Conservation (phyloP, 2,888 invertebrate genomes). For the Hypomecis punctinalis region DNA sequence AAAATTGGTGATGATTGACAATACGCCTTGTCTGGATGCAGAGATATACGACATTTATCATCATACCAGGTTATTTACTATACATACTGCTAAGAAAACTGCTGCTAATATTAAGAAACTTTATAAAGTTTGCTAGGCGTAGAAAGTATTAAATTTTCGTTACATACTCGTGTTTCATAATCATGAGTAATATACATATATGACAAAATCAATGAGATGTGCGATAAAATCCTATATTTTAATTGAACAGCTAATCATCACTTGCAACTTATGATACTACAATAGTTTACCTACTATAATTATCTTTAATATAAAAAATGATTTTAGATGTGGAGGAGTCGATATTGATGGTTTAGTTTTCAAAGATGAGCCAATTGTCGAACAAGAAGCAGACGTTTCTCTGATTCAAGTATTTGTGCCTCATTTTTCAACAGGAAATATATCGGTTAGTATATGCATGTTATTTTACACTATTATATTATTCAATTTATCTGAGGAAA, state of each 20-base stretch:
- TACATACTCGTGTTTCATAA: too few relatives aligned
- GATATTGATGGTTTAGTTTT: slow-evolving; percentile 46
- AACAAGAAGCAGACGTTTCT: slow-evolving; percentile 45
- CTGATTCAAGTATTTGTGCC: slow-evolving; percentile 50
- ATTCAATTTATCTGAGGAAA: too few relatives aligned
- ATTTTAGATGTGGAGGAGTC: slow-evolving; percentile 51
- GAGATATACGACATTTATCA: slow-evolving; percentile 39
- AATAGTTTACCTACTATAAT: too few relatives aligned
- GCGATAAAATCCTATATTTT: too few relatives aligned
- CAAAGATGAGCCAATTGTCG: slow-evolving; percentile 39
- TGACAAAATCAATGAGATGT: too few relatives aligned
- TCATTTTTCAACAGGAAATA: slow-evolving; percentile 43
- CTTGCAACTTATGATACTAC: too few relatives aligned
- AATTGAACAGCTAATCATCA: too few relatives aligned
- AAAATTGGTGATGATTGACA: slow-evolving; percentile 9
- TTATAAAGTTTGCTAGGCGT: background rate
- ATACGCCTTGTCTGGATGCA: slow-evolving; percentile 38
- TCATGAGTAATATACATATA: too few relatives aligned
- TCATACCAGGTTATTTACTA: slow-evolving; percentile 40
- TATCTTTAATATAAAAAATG: background rate
- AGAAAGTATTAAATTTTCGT: too few relatives aligned
- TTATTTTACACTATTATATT: too few relatives aligned
- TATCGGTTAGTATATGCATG: slow-evolving; percentile 44
- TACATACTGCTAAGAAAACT: background rate
- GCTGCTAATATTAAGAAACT: background rate